Conservation (phyloP, 2,888 invertebrate species). For the Eueremaeus valkanovi region DNA sequence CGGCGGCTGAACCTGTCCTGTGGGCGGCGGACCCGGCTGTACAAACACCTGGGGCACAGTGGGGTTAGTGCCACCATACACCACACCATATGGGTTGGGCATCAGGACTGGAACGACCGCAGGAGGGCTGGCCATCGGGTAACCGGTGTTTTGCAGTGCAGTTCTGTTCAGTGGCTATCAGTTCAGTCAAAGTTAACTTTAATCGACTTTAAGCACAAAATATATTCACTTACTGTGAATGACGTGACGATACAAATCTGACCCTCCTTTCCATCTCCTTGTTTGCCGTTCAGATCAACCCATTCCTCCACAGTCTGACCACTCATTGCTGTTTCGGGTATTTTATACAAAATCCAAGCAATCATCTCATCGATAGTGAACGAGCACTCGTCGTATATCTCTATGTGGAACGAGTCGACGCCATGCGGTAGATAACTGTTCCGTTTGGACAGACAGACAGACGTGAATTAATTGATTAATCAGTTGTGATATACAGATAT, state of each 20-base stretch:
- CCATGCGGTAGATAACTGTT: conserved; percentile 77
- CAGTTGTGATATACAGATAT: neutral
- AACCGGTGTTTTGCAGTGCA: conserved; percentile 3
- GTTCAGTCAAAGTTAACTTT: neutral
- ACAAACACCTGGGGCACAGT: conserved; percentile 30
- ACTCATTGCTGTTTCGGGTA: conserved; percentile 72
- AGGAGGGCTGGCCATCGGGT: neutral
- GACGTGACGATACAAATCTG: conserved; percentile 74
- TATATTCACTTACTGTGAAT: conserved; percentile 39
- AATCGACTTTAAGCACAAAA: neutral
- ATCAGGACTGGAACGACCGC: conserved; percentile 7
- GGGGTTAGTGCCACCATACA: neutral
- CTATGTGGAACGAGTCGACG: conserved; percentile 79
- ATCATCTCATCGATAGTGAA: conserved; percentile 93
- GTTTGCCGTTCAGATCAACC: conserved; percentile 88
- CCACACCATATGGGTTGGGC: conserved; percentile 11
- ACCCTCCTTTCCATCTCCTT: conserved; percentile 90
- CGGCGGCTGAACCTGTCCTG: neutral
- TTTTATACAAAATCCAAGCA: conserved; percentile 85
- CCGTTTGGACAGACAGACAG: conserved; percentile 15
- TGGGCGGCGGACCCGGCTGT: conserved; percentile 29
- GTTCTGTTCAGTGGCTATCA: conserved; percentile 7
- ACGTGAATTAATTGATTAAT: neutral
- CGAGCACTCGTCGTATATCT: conserved; percentile 95
- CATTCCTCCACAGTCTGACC: conserved; percentile 93